phyloP scores from a whole-genome alignment of 1,140 invertebrate species.

The Hylaeus volcanicus region DNA sequence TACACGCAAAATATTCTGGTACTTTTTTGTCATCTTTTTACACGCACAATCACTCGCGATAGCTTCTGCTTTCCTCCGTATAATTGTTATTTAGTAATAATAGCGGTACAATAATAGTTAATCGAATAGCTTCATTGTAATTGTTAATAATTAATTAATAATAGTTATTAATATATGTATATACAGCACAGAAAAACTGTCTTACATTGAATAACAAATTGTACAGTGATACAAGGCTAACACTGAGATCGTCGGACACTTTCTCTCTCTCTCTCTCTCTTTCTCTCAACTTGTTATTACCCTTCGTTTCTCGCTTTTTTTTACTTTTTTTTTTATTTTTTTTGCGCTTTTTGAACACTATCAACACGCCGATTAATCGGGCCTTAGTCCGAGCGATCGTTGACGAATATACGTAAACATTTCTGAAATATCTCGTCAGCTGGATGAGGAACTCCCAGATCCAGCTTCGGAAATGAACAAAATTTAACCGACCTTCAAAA shows the following conservation, averaged over 20 bases:
- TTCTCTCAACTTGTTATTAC: conserved; percentile 1
- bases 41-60: conserved; percentile 48
- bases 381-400: neutral
- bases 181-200: conserved; percentile 62
- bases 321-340: neutral
- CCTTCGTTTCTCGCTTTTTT: neutral
- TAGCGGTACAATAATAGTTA: conserved; percentile 66
- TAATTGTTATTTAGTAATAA: conserved; percentile 55
- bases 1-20: conserved; percentile 53
- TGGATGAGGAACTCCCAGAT: neutral
- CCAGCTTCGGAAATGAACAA: neutral
- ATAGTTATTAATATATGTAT: conserved; percentile 63
- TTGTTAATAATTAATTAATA: conserved; percentile 64
- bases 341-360: conserved; percentile 21
- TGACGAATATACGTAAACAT: conserved; percentile 5
- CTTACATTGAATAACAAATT: conserved; percentile 67
- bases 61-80: conserved; percentile 26
- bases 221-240: conserved; percentile 64
- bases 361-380: conserved; percentile 24
- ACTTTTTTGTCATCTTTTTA: conserved; percentile 38
- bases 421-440: neutral
- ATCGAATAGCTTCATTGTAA: conserved; percentile 59
- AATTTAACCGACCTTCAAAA: conserved; percentile 1
- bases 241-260: conserved; percentile 59
- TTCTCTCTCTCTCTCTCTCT: neutral